Percentiles rank a stretch among this genome's conserved stretches.
Conservation (phyloP, 2,113 vertebrate species). For the Colossoma macropomum region DNA sequence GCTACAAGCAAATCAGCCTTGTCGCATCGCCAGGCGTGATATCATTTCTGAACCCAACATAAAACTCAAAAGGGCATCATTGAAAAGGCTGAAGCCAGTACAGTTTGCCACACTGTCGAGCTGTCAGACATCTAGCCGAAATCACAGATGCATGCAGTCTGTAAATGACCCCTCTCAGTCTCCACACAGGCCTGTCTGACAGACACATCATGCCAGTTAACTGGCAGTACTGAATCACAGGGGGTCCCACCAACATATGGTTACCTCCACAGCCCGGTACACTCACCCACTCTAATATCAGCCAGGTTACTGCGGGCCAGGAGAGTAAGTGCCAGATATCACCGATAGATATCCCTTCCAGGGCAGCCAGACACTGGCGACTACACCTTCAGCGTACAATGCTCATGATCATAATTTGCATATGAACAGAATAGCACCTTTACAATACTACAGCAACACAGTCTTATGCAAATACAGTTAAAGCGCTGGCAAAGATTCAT, state of each 20-base stretch:
- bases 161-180: constrained; percentile 67
- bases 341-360: constrained; percentile 1
- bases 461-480: background rate
- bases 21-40: constrained; percentile 31
- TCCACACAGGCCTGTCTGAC: constrained; percentile 64
- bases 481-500: background rate
- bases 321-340: constrained; percentile 22
- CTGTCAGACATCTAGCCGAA: constrained; percentile 68
- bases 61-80: constrained; percentile 42
- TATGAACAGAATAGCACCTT: constrained; percentile 1
- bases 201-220: constrained; percentile 69
- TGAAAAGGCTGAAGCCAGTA: constrained; percentile 51
- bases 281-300: constrained; percentile 51
- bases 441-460: background rate
- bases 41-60: constrained; percentile 26
- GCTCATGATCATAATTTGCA: constrained; percentile 5
- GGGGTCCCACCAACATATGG: constrained; percentile 57
- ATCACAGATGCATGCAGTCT: constrained; percentile 73
- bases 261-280: constrained; percentile 49
- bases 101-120: constrained; percentile 63
- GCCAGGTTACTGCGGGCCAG: constrained; percentile 26
- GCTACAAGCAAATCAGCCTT: constrained; percentile 57
- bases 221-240: constrained; percentile 66
- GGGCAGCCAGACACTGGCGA: background rate
- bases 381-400: background rate